Evolutionary conservation across 2,888 invertebrate species (phyloP).

Genomic region (Tetramorium bicarinatum): DNA sequence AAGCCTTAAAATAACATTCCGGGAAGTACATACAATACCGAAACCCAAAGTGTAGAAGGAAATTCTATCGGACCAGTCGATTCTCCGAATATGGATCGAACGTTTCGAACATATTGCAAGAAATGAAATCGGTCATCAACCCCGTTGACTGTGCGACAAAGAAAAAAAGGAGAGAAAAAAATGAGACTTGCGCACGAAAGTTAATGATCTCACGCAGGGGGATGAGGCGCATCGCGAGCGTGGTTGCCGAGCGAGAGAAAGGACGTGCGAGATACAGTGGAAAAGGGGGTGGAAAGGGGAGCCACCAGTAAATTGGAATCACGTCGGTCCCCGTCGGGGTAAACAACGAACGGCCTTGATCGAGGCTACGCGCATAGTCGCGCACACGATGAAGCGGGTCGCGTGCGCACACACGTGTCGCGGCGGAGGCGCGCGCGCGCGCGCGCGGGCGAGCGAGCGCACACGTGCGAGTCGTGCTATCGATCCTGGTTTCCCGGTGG

Average conservation of each 20-base stretch:
- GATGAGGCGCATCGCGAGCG: conserved; percentile 20
- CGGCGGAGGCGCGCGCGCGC: not conserved
- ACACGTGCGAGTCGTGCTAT: conserved; percentile 61
- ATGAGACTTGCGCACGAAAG: conserved; percentile 11
- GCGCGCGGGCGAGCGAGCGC: conserved; percentile 35
- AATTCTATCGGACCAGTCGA: conserved; percentile 27
- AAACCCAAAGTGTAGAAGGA: not conserved
- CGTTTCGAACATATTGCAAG: not conserved
- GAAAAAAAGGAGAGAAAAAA: not conserved
- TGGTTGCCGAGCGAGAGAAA: conserved; percentile 17
- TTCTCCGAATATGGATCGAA: conserved; percentile 17
- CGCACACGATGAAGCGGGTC: conserved; percentile 30
- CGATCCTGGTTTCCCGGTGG: conserved; percentile 66
- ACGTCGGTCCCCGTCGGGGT: conserved; percentile 68
- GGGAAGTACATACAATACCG: not conserved
- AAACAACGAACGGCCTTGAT: conserved; percentile 75
- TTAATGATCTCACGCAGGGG: not conserved
- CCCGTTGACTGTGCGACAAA: not conserved
- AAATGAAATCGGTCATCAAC: conserved; percentile 23
- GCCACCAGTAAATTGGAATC: conserved; percentile 70
- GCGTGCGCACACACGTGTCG: conserved; percentile 45
- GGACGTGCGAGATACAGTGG: not conserved
- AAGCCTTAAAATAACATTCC: conserved; percentile 14
- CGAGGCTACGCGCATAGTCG: conserved; percentile 63
- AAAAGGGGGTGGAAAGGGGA: too few species aligned